Percentiles rank a stretch among this genome's conserved stretches.
These are phyloP conservation scores for Taenaris catops DNA, from an alignment of 2,888 invertebrate genomes.

Conservation along the genomic window DNA sequence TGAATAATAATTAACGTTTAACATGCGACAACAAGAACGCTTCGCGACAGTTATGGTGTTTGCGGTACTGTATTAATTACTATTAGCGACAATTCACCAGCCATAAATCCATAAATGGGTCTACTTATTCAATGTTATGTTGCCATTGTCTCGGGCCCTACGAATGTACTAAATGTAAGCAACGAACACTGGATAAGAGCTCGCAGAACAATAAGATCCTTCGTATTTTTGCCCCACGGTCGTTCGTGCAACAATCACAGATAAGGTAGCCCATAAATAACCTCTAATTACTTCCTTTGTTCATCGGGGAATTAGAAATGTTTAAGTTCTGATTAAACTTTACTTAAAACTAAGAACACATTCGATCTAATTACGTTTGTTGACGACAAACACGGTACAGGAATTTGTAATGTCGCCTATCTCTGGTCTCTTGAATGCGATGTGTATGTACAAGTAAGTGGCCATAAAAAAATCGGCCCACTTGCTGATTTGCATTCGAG, in stretches of 20 bases:
- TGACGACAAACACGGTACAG: conserved; percentile 6
- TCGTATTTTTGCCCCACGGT: conserved; percentile 22
- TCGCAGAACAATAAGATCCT: conserved; percentile 26
- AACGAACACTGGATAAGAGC: conserved; percentile 19
- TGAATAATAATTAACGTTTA: too few relatives aligned
- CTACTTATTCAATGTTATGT: conserved; percentile 17
- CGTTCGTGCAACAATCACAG: conserved; percentile 48
- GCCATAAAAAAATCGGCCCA: too few relatives aligned
- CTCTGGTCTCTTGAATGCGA: too few relatives aligned
- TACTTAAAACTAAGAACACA: conserved; percentile 10
- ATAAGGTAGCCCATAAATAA: conserved; percentile 69
- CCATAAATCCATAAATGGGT: conserved; percentile 24
- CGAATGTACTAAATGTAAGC: conserved; percentile 14
- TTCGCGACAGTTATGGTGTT: conserved; percentile 18
- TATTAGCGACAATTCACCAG: conserved; percentile 20
- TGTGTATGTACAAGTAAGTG: too few relatives aligned
- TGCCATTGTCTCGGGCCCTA: conserved; percentile 19
- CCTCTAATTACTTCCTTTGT: conserved; percentile 63
- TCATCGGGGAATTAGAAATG: conserved; percentile 26
- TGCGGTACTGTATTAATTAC: conserved; percentile 24
- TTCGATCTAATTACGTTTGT: conserved; percentile 19
- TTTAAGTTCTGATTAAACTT: conserved; percentile 19
- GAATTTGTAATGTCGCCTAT: too few relatives aligned
- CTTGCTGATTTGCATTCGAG: too few relatives aligned
- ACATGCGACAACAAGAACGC: conserved; percentile 19